Conservation (phyloP, 2,797 vertebrate genomes). For the Dermochelys coriacea region DNA sequence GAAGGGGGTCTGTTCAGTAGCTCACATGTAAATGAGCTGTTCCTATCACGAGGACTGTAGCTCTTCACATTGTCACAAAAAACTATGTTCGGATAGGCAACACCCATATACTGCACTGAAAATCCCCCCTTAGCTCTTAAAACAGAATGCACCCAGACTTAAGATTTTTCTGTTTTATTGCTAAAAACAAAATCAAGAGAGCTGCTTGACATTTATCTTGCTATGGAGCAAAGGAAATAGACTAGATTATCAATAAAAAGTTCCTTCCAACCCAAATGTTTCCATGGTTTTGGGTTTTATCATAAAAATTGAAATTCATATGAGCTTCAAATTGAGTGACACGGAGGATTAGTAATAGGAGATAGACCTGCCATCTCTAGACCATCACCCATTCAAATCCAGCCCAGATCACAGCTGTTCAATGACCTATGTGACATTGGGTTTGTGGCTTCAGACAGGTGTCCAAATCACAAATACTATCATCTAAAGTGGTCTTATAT, state of each 20-base stretch:
- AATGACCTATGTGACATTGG: background rate
- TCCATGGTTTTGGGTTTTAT: background rate
- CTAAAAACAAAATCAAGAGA: background rate
- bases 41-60: background rate
- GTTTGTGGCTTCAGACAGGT: background rate
- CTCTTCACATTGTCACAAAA: background rate
- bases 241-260: background rate
- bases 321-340: background rate
- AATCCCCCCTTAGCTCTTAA: background rate
- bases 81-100: background rate
- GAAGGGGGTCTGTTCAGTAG: background rate
- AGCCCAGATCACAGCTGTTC: background rate
- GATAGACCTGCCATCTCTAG: background rate
- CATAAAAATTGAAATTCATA: background rate
- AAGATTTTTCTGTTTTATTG: background rate
- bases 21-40: constrained; percentile 13
- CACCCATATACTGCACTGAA: background rate
- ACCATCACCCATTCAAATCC: background rate
- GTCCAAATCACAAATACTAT: background rate
- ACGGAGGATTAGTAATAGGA: background rate
- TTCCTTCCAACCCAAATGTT: background rate
- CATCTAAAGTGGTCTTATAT: background rate
- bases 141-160: background rate
- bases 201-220: constrained; percentile 1
- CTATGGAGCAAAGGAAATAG: background rate